phyloP scores from a whole-genome alignment of 2,797 vertebrate genomes.

The Crenuchus spilurus region DNA sequence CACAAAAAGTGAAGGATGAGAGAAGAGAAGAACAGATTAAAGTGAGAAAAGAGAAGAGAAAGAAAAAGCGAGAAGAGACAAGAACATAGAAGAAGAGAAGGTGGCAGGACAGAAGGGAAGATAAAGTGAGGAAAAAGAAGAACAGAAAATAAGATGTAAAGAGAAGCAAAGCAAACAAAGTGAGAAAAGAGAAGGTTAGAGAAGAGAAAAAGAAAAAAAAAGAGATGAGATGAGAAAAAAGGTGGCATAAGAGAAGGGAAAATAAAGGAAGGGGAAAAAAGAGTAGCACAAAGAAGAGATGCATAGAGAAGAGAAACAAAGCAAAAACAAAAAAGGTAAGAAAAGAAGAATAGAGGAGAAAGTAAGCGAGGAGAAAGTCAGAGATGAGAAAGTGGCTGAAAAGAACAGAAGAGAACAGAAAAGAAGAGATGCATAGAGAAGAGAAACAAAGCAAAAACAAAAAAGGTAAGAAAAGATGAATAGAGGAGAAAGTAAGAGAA shows the following conservation, averaged over 20 bases:
- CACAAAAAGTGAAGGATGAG: not conserved
- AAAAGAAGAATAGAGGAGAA: not conserved
- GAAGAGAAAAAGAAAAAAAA: not conserved
- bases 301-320: not conserved
- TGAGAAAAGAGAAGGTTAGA: not conserved
- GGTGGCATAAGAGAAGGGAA: not conserved
- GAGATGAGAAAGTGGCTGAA: constrained; percentile 42
- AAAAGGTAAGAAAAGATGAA: not conserved
- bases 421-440: not conserved
- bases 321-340: not conserved
- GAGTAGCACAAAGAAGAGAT: not conserved
- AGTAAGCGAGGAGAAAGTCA: constrained; percentile 13
- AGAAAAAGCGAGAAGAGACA: no score
- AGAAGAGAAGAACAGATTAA: not conserved
- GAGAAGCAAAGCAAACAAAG: no score
- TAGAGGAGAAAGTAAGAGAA: not conserved
- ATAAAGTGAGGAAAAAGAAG: not conserved
- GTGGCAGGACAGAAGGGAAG: not conserved
- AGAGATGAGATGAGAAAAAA: not conserved
- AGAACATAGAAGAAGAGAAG: not conserved
- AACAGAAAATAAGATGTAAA: not conserved
- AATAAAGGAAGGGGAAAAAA: not conserved
- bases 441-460: not conserved
- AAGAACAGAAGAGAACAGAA: not conserved
- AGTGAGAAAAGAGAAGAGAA: not conserved